Base-by-base conservation (phyloP, 1,140 invertebrate species). In the Neoseiulus cucumeris region DNA sequence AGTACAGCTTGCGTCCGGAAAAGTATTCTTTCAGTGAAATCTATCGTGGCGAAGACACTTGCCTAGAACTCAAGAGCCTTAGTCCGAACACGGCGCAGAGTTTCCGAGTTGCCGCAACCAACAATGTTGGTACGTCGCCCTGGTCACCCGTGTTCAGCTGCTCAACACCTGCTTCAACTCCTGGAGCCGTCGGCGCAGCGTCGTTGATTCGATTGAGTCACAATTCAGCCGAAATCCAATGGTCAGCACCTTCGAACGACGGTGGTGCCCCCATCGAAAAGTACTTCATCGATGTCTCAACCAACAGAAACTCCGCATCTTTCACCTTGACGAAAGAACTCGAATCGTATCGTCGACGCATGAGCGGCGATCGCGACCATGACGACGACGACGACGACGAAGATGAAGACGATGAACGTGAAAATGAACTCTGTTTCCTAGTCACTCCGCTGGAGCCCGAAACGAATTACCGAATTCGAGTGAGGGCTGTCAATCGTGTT, bases 401-500 rank as follows among this genome's bases (percentile, higher is more conserved):
- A 77, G 5, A 77, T 82, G 70, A 79, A 79, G 29, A 82, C 81
- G 0, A 78, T 80, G 4, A 80, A 28, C 68, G 71, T 12, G 69
- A 74, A 65, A 39, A 39, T 39, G 33, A 59, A n/a, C 33, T 59
- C 2, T 29, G 51, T 33, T 69, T 66, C 29, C 69, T 69, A 14
- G 70, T 83, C 42, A 76, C 78, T 41, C 76, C 78, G 64, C 75
- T 82, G 44, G 68, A 72, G 33, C 80, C 81, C 33, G 78, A 82
- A 69, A 81, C 81, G 44, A 71, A 74, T 1, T 74, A 65, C 71
- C 85, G 83, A 74, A 80, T 88, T 64, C 80, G 84, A 66, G 81
- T 89, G 29, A 85, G 87, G 74, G 89, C 87, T 42, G 81, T 88
- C 6, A 91, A 89, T 75, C 80, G 80, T 67, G 82, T 89, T n/a